A percentile compares a stretch with the other conserved stretches of the same genome.
phyloP scores from a whole-genome alignment of 2,888 invertebrate species.

The Ornithoptera priamus region DNA sequence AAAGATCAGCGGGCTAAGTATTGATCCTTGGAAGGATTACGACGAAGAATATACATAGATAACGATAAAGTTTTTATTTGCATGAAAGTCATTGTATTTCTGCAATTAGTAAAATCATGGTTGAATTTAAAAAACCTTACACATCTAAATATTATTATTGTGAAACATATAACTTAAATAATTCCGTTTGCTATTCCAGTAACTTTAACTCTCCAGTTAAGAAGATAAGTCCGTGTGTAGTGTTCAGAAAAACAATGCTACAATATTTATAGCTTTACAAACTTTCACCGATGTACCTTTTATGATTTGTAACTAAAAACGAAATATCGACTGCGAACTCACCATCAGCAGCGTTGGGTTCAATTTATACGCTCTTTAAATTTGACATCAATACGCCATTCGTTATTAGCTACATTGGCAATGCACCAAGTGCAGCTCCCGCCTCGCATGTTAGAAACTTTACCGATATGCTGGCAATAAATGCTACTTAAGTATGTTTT shows the following conservation, averaged over 20 bases:
- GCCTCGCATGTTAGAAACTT: slow-evolving; percentile 23
- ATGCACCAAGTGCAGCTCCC: slow-evolving; percentile 16
- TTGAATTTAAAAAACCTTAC: not conserved
- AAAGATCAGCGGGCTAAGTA: too few species aligned
- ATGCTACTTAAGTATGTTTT: slow-evolving; percentile 24
- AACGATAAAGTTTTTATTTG: not conserved
- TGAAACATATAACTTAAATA: not conserved
- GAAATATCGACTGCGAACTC: slow-evolving; percentile 3
- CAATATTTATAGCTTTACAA: slow-evolving; percentile 33
- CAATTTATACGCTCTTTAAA: slow-evolving; percentile 18
- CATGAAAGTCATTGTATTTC: not conserved
- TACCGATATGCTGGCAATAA: slow-evolving; percentile 16
- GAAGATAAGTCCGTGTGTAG: slow-evolving; percentile 33
- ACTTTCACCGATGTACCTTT: slow-evolving; percentile 29
- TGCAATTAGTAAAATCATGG: not conserved
- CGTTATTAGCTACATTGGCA: slow-evolving; percentile 25
- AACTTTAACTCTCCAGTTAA: slow-evolving; percentile 17
- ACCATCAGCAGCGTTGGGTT: slow-evolving; percentile 3
- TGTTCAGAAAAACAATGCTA: slow-evolving; percentile 43
- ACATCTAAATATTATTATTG: not conserved
- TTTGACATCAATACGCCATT: slow-evolving; percentile 18
- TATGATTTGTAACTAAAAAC: slow-evolving; percentile 25
- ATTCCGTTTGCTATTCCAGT: slow-evolving; percentile 28
- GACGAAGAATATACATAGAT: not conserved
- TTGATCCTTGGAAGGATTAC: too few species aligned